Evolutionary conservation across 2,888 invertebrate species (phyloP).

Genomic region (Pammene aurita): DNA sequence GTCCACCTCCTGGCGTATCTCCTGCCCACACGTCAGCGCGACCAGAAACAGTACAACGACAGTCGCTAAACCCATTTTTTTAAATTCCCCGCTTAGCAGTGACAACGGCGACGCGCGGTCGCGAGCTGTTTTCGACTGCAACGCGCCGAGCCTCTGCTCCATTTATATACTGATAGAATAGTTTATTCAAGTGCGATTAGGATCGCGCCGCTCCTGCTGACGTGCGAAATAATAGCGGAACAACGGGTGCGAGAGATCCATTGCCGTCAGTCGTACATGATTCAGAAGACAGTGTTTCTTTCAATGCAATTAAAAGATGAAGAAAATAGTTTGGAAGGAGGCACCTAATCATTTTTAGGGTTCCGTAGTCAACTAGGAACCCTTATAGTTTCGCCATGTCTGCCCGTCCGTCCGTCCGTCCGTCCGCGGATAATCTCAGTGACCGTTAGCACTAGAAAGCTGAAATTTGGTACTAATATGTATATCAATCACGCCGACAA

Average conservation of each 20-base stretch:
- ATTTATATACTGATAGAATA: constrained; percentile 77
- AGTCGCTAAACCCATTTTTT: constrained; percentile 54
- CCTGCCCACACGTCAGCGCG: constrained; percentile 51
- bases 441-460: too few relatives aligned
- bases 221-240: constrained; percentile 48
- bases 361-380: too few relatives aligned
- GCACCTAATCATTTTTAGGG: too few relatives aligned
- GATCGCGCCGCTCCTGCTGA: constrained; percentile 48
- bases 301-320: too few relatives aligned
- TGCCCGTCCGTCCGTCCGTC: too few relatives aligned
- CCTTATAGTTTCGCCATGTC: too few relatives aligned
- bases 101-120: constrained; percentile 60
- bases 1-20: constrained; percentile 46
- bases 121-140: constrained; percentile 76
- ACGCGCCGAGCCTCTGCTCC: constrained; percentile 66
- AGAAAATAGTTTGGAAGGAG: too few relatives aligned
- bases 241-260: constrained; percentile 1
- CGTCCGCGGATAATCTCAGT: too few relatives aligned
- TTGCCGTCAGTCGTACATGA: background rate
- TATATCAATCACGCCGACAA: too few relatives aligned
- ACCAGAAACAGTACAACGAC: constrained; percentile 51
- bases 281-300: background rate
- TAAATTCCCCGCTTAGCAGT: constrained; percentile 49
- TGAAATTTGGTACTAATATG: too few relatives aligned
- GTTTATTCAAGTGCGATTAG: constrained; percentile 60